These are phyloP conservation scores for Ochropacha duplaris DNA, from an alignment of 2,888 invertebrate species.

Conservation along the genomic window DNA sequence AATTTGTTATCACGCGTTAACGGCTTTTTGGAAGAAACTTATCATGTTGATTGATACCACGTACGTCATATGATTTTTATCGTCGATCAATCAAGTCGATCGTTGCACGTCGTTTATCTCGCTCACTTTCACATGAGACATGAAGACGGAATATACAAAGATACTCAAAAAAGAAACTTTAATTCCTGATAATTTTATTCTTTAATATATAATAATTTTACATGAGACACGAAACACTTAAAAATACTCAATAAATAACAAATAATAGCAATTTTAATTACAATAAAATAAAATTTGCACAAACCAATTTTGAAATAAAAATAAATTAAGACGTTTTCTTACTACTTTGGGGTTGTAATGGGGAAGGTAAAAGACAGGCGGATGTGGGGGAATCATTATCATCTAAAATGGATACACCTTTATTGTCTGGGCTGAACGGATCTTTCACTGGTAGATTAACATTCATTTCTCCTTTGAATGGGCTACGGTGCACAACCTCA, in stretches of 20 bases:
- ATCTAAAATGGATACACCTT: conserved; percentile 63
- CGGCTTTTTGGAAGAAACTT: no score
- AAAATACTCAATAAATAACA: neutral
- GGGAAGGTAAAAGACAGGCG: conserved; percentile 81
- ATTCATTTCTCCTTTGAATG: conserved; percentile 30
- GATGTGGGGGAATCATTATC: conserved; percentile 68
- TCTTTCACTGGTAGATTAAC: conserved; percentile 14
- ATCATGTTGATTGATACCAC: no score
- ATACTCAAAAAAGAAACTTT: neutral
- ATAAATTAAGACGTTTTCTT: conserved; percentile 39
- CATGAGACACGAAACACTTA: neutral
- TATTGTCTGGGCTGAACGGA: conserved; percentile 27
- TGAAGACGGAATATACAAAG: no score
- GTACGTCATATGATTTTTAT: no score
- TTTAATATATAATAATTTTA: neutral
- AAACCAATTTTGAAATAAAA: conserved; percentile 27
- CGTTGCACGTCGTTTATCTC: no score
- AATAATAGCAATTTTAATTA: neutral
- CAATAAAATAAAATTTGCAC: conserved; percentile 25
- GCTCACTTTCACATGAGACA: no score
- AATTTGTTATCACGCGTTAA: no score
- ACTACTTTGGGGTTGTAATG: conserved; percentile 79
- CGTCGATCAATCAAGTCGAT: no score
- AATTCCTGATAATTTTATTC: neutral
- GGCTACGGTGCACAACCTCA: conserved; percentile 57